Evolutionary conservation across 2,113 vertebrate genomes (phyloP).

Genomic region (Anguilla rostrata): DNA sequence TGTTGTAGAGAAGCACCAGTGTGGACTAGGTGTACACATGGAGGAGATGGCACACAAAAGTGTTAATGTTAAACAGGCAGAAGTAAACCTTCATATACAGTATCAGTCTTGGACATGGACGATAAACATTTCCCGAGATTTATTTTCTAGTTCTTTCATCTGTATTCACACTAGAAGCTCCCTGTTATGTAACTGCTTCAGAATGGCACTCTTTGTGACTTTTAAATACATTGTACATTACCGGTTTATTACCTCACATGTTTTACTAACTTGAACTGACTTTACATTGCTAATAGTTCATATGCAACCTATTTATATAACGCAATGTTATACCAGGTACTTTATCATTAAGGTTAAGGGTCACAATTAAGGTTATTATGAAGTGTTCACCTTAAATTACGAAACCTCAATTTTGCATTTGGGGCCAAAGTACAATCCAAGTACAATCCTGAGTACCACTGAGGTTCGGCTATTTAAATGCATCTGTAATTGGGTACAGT

Average conservation of each 20-base stretch:
- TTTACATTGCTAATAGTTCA: neutral
- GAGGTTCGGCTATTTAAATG: neutral
- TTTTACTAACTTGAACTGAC: neutral
- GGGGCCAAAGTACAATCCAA: neutral
- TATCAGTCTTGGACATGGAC: neutral
- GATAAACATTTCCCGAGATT: too few species aligned
- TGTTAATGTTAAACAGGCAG: neutral
- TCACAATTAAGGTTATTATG: too few species aligned
- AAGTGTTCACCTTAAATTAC: too few species aligned
- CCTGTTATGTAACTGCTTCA: neutral
- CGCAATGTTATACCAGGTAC: neutral
- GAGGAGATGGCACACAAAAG: neutral
- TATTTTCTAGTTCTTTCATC: too few species aligned
- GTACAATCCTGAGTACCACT: neutral
- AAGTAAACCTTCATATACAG: neutral
- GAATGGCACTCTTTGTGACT: neutral
- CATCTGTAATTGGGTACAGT: neutral
- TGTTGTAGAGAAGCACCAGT: slow-evolving; percentile 86
- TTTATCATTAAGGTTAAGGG: neutral
- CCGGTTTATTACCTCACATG: neutral
- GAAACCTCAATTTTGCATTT: neutral
- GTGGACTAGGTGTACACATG: slow-evolving; percentile 67
- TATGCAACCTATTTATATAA: neutral
- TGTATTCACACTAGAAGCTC: too few species aligned
- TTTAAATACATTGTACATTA: neutral